Evolutionary conservation across 2,797 vertebrate species (phyloP).

Genomic region (Catharus ustulatus): DNA sequence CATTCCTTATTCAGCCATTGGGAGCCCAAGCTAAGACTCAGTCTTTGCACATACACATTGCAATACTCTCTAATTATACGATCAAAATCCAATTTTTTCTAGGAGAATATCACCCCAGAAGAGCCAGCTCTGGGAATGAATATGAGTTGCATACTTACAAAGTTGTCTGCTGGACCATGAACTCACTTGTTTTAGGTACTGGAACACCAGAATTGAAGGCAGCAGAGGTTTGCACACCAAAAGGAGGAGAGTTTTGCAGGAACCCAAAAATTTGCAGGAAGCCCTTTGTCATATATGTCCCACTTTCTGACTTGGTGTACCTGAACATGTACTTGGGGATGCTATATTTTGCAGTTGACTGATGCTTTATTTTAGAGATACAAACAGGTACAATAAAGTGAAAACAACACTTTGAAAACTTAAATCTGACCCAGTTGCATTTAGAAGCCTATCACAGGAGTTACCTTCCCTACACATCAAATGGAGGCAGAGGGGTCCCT

Average conservation of each 20-base stretch:
- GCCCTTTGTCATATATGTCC: fast-evolving
- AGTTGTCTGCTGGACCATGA: not conserved
- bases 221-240: not conserved
- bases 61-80: not conserved
- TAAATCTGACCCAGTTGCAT: not conserved
- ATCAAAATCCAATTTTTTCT: not conserved
- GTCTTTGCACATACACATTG: not conserved
- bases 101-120: not conserved
- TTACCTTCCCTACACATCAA: not conserved
- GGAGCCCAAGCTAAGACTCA: not conserved
- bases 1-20: not conserved
- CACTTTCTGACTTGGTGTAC: not conserved
- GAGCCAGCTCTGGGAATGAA: not conserved
- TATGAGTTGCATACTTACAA: not conserved
- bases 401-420: not conserved
- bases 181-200: not conserved
- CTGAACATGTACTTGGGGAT: not conserved
- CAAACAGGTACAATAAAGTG: not conserved
- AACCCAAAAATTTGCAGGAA: not conserved
- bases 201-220: not conserved
- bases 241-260: not conserved
- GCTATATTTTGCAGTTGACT: not conserved
- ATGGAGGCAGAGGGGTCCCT: not conserved
- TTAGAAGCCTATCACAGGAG: not conserved
- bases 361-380: not conserved